Evolutionary conservation across 2,888 invertebrate genomes (phyloP).

Genomic region (Actias luna): DNA sequence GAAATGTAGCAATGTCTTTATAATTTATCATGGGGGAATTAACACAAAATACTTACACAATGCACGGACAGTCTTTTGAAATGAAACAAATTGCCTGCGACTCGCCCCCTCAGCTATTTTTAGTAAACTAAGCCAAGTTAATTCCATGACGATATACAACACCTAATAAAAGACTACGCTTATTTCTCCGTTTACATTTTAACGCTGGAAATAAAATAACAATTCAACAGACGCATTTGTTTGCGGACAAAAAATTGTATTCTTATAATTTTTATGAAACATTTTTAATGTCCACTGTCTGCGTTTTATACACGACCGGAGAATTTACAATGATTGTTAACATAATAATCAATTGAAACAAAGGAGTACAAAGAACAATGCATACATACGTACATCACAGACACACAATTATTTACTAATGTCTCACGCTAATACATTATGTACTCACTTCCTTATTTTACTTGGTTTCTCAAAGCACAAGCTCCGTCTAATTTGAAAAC

Average conservation of each 20-base stretch:
- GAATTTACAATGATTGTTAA: too few species aligned
- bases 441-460: too few species aligned
- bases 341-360: too few species aligned
- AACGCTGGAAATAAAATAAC: background rate
- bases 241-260: background rate
- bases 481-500: too few species aligned
- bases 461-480: too few species aligned
- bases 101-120: constrained; percentile 1
- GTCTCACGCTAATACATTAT: too few species aligned
- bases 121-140: constrained; percentile 2
- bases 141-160: background rate
- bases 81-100: background rate
- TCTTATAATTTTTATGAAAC: background rate
- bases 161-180: background rate
- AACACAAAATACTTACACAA: background rate
- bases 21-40: background rate
- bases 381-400: too few species aligned
- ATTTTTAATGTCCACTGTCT: background rate
- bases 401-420: too few species aligned
- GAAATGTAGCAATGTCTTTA: background rate
- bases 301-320: too few species aligned
- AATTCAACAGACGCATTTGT: background rate
- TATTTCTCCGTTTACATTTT: background rate
- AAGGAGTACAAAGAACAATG: too few species aligned
- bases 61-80: background rate